Percentiles rank a stretch among this genome's conserved stretches.
Evolutionary conservation across 1,140 invertebrate genomes (phyloP).

Genomic region (Drosophila ercepeae): DNA sequence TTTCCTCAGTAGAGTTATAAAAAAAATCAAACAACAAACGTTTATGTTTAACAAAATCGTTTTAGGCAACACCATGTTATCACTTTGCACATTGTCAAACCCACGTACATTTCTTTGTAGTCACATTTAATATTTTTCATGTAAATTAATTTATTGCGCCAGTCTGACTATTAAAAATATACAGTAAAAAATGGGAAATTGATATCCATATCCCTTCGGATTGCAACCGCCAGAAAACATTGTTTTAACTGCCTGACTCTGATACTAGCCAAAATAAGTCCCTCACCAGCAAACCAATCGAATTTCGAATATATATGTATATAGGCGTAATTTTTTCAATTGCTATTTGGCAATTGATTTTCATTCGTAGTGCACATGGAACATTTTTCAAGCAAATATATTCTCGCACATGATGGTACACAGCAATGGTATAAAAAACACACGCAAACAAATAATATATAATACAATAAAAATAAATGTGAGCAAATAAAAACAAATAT

Average conservation of each 20-base stretch:
- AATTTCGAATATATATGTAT: slow-evolving; percentile 40
- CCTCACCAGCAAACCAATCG: slow-evolving; percentile 33
- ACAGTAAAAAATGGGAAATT: slow-evolving; percentile 2
- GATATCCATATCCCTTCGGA: neutral
- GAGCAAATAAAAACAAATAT: slow-evolving; percentile 16
- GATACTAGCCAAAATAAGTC: slow-evolving; percentile 47
- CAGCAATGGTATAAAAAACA: slow-evolving; percentile 13
- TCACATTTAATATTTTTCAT: slow-evolving; percentile 6
- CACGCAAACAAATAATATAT: slow-evolving; percentile 28
- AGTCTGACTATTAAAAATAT: neutral
- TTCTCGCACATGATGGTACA: slow-evolving; percentile 13
- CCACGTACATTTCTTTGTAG: neutral
- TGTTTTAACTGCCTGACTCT: slow-evolving; percentile 30
- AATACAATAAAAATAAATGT: slow-evolving; percentile 52
- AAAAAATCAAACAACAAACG: neutral
- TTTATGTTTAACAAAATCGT: neutral
- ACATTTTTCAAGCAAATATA: slow-evolving; percentile 36
- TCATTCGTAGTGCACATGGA: slow-evolving; percentile 33
- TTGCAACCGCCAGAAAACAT: slow-evolving; percentile 16
- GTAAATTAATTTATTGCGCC: slow-evolving; percentile 13
- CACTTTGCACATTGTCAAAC: neutral
- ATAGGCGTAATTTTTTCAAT: slow-evolving; percentile 42
- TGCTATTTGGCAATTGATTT: slow-evolving; percentile 40
- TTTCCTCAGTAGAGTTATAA: neutral
- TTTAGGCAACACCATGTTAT: neutral